These are phyloP conservation scores for Conchocele bisecta DNA, from an alignment of 2,888 invertebrate genomes.

Conservation along the genomic window DNA sequence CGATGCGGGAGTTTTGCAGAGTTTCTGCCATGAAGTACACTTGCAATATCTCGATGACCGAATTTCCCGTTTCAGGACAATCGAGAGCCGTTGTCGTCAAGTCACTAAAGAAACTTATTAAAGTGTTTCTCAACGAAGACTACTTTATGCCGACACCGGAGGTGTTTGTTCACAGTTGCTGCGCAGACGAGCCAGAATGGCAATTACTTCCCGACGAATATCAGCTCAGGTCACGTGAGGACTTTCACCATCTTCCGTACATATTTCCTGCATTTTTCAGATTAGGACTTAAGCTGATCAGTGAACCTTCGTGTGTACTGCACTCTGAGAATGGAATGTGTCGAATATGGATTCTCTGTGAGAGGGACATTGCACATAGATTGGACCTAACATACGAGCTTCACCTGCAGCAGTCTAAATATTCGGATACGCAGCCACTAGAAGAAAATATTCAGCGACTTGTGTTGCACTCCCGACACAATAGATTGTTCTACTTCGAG, in stretches of 20 bases:
- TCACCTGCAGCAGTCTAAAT: conserved; percentile 11
- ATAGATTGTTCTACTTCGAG: conserved; percentile 39
- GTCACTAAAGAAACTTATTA: conserved; percentile 1
- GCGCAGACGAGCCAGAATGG: conserved; percentile 41
- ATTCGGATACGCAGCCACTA: not conserved
- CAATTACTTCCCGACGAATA: conserved; percentile 26
- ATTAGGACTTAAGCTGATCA: conserved; percentile 34
- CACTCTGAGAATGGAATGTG: conserved; percentile 26
- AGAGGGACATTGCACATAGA: conserved; percentile 34
- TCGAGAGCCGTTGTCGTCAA: not conserved
- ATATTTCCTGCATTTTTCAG: conserved; percentile 48
- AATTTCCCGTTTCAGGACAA: too few relatives aligned
- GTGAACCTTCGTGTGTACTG: conserved; percentile 16
- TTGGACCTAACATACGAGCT: conserved; percentile 27
- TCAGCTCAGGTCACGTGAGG: conserved; percentile 22
- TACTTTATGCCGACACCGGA: conserved; percentile 54
- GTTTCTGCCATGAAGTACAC: too few relatives aligned
- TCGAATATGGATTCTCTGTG: conserved; percentile 26
- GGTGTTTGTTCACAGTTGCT: conserved; percentile 29
- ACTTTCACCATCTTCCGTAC: conserved; percentile 38
- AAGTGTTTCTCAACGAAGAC: conserved; percentile 35
- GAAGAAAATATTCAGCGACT: conserved; percentile 11
- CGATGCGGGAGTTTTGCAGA: too few relatives aligned
- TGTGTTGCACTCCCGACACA: conserved; percentile 36
- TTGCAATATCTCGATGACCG: too few relatives aligned